Evolutionary conservation across 1,140 invertebrate genomes (phyloP).

Genomic region (Drosophila sproati): DNA sequence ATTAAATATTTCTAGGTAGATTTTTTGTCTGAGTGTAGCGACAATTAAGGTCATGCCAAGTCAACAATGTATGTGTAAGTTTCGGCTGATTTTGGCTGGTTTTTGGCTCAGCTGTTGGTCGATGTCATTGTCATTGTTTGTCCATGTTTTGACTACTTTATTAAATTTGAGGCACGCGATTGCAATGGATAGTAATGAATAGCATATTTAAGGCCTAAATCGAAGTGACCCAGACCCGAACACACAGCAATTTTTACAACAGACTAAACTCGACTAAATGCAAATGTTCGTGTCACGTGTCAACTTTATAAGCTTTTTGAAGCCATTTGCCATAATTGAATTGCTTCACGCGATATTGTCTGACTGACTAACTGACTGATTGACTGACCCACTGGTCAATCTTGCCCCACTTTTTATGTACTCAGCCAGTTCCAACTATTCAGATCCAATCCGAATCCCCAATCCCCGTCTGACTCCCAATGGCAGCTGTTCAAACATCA

Average conservation of each 20-base stretch:
- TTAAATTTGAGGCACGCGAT: slow-evolving; percentile 67
- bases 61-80: neutral
- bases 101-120: slow-evolving; percentile 15
- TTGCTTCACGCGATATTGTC: slow-evolving; percentile 45
- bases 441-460: neutral
- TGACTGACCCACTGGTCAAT: neutral
- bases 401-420: neutral
- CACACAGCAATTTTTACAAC: slow-evolving; percentile 28
- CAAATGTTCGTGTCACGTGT: slow-evolving; percentile 44
- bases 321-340: slow-evolving; percentile 57
- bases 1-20: no score
- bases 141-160: slow-evolving; percentile 70
- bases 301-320: slow-evolving; percentile 43
- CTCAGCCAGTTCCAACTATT: neutral
- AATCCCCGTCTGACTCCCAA: slow-evolving; percentile 26
- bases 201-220: slow-evolving; percentile 11
- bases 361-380: neutral
- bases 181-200: slow-evolving; percentile 22
- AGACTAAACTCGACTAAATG: slow-evolving; percentile 41
- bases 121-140: slow-evolving; percentile 67
- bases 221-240: slow-evolving; percentile 32
- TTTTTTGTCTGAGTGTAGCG: slow-evolving; percentile 39
- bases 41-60: slow-evolving; percentile 65
- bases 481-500: slow-evolving; percentile 65
- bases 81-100: slow-evolving; percentile 12